Evolutionary conservation across 1,140 invertebrate species (phyloP).

Genomic region (Gryllus bimaculatus): DNA sequence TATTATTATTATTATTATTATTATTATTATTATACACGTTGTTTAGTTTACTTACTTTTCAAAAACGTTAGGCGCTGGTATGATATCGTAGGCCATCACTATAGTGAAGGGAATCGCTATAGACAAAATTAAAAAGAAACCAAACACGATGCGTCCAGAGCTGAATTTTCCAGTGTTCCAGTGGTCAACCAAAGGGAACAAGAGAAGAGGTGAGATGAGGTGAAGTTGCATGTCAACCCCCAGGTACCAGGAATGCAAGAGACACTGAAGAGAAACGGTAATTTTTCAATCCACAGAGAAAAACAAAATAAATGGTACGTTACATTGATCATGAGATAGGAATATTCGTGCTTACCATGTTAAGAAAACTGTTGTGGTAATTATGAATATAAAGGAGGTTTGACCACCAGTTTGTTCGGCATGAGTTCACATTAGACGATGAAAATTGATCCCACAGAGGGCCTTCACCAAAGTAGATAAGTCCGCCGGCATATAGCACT

Average conservation of each 20-base stretch:
- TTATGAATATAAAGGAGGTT: constrained; percentile 51
- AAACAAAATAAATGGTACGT: too few relatives aligned
- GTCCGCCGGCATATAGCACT: not conserved
- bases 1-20: too few relatives aligned
- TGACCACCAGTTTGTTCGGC: constrained; percentile 49
- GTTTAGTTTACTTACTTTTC: not conserved
- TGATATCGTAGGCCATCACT: not conserved
- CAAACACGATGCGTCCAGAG: not conserved
- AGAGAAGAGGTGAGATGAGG: not conserved
- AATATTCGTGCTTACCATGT: constrained; percentile 39
- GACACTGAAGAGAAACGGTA: not conserved
- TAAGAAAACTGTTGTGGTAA: constrained; percentile 44
- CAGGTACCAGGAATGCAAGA: not conserved
- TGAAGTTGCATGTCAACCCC: not conserved
- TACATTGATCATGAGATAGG: too few relatives aligned
- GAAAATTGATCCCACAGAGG: not conserved
- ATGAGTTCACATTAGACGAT: constrained; percentile 27
- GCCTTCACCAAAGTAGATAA: not conserved
- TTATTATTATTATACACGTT: too few relatives aligned
- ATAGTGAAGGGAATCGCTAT: not conserved
- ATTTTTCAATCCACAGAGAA: too few relatives aligned
- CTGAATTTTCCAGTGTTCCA: not conserved
- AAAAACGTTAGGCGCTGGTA: not conserved
- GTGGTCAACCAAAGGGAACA: not conserved
- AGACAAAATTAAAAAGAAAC: not conserved